Percentiles rank a stretch among this genome's conserved stretches.
These are phyloP conservation scores for Scolanthus callimorphus DNA, from an alignment of 92 coral and sea anemone genomes.

Conservation along the genomic window DNA sequence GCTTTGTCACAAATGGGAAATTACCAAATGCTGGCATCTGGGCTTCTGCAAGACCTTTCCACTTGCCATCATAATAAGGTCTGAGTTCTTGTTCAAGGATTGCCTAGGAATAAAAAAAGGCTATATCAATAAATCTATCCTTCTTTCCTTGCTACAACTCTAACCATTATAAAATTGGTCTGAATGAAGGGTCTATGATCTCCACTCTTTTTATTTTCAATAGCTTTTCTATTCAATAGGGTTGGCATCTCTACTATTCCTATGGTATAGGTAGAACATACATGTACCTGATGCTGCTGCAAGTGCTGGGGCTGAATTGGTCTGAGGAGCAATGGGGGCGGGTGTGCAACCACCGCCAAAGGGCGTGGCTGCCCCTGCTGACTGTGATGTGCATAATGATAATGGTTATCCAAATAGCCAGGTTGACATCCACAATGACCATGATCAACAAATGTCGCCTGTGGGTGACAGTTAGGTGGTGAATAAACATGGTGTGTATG, in stretches of 20 bases:
- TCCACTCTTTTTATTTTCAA: too few species aligned
- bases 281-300: conserved; percentile 78
- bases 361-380: conserved; percentile 66
- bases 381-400: conserved; percentile 67
- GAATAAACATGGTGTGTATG: conserved; percentile 80
- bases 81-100: conserved; percentile 83
- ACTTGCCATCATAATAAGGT: conserved; percentile 87
- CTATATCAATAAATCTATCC: too few species aligned
- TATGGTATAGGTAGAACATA: too few species aligned
- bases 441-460: conserved; percentile 70
- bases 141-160: too few species aligned
- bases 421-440: conserved; percentile 88
- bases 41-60: conserved; percentile 82
- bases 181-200: too few species aligned
- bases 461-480: conserved; percentile 78
- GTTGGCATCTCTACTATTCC: too few species aligned
- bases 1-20: too few species aligned
- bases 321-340: conserved; percentile 75
- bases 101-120: too few species aligned
- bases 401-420: conserved; percentile 74
- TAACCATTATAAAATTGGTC: too few species aligned
- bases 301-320: conserved; percentile 86
- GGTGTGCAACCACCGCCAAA: conserved; percentile 79
- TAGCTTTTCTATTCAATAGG: too few species aligned
- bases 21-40: conserved; percentile 33